A percentile compares a stretch with the other conserved stretches of the same genome.
Evolutionary conservation across 2,113 vertebrate genomes (phyloP).

Genomic region (Collichthys lucidus): DNA sequence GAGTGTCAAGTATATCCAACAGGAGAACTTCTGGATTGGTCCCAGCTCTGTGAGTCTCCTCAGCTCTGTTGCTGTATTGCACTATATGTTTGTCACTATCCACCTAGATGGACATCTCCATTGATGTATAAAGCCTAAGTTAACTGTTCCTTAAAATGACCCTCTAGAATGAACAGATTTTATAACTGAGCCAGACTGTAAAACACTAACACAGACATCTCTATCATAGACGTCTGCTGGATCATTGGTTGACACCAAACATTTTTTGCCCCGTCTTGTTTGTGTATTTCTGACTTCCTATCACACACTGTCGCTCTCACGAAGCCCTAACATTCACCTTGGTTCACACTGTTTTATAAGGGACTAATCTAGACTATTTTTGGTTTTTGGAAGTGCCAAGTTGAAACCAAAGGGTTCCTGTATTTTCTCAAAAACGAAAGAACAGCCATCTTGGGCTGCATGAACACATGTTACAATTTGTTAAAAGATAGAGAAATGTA

Average conservation of each 20-base stretch:
- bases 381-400: background rate
- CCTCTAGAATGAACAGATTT: background rate
- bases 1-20: constrained; percentile 94
- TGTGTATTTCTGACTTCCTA: background rate
- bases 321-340: background rate
- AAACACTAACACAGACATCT: background rate
- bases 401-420: background rate
- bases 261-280: background rate
- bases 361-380: background rate
- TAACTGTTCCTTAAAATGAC: background rate
- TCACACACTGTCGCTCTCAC: background rate
- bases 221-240: background rate
- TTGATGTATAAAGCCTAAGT: background rate
- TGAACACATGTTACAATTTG: background rate
- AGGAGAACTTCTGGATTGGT: constrained; percentile 98
- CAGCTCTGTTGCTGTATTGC: background rate
- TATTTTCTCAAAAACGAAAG: background rate
- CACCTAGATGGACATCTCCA: background rate
- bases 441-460: background rate
- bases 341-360: background rate
- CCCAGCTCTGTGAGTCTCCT: constrained; percentile 93
- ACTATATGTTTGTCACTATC: background rate
- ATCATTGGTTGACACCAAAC: background rate
- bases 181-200: background rate
- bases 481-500: background rate